Base-by-base conservation (phyloP, 1,140 invertebrate genomes). In the Frieseomelitta varia region DNA sequence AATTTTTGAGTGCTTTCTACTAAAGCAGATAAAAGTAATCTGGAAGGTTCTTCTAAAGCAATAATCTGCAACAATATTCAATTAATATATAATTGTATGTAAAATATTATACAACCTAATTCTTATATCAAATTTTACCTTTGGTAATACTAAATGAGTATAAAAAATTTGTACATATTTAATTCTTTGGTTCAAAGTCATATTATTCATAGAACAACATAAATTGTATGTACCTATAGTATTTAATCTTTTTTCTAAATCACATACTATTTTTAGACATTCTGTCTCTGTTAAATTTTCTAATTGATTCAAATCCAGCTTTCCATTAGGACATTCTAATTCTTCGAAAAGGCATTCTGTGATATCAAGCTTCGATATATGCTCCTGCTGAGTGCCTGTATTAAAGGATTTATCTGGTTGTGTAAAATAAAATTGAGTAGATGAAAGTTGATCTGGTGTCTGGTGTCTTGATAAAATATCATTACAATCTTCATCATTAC, bases 171-270 rank as follows among this genome's bases (percentile, higher is more conserved):
- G 83, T 30, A 85, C 51, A 75, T 91, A 93, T 80, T 87, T 90
- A 11, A 87, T 78, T 82, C 72, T 77, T 63, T 91, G 80, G 14
- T 90, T 87, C 0, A 79, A 30, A 17, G 86, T 80, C 69, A 91
- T 88, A 65, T 87, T 71, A 56, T 87, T 88, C 27, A 92, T 79
- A 0, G 87, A 90, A 17, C 75, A 83, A 76, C 91, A 92, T 12
- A 93, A 39, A 89, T 93, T 91, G 68, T 86, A 91, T 65, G 74
- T 81, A 14, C 91, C 92, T 19, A 87, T 79, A 10, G 56, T 24
- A 81, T 81, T 90, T 21, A 92, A 80, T 87, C 77, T 90, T 14
- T 82, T 61, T 34, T 84, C 73, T 39, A 93, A 87, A 51, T 90
- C 77, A 30, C 86, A 51, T 11, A 90, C 47, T 27, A 91, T 21